Conservation (phyloP, 2,797 vertebrate genomes). For the Thunnus albacares region DNA sequence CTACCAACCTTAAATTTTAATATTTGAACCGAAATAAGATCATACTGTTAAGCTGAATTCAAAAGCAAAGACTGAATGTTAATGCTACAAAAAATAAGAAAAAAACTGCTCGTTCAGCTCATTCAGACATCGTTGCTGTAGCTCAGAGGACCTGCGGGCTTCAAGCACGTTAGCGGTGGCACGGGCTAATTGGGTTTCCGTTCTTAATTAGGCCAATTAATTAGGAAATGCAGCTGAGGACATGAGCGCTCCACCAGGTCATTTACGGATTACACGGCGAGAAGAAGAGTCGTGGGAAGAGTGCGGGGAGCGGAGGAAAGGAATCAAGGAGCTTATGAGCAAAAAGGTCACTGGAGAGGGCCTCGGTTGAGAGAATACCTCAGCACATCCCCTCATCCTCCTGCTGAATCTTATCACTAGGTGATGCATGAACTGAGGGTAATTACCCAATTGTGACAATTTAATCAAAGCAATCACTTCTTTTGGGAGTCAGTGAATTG, state of each 20-base stretch:
- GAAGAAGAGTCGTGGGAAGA: conserved; percentile 59
- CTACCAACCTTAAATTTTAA: conserved; percentile 24
- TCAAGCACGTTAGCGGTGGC: conserved; percentile 54
- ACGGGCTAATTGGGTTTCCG: conserved; percentile 76
- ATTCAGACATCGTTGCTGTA: conserved; percentile 37
- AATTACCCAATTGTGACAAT: conserved; percentile 68
- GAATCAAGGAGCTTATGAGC: conserved; percentile 36
- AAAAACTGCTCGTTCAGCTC: conserved; percentile 41
- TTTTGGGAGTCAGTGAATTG: conserved; percentile 59
- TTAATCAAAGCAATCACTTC: conserved; percentile 71
- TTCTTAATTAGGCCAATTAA: conserved; percentile 84
- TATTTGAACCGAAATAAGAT: conserved; percentile 6
- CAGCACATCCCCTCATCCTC: conserved; percentile 13
- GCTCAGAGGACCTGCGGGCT: conserved; percentile 57
- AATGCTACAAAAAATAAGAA: conserved; percentile 10
- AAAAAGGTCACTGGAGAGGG: conserved; percentile 55
- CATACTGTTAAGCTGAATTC: conserved; percentile 30
- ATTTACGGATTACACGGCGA: conserved; percentile 73
- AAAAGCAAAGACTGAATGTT: conserved; percentile 28
- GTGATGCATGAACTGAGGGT: conserved; percentile 41
- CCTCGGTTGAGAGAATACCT: conserved; percentile 36
- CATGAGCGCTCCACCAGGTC: conserved; percentile 68
- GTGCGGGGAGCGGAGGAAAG: conserved; percentile 26
- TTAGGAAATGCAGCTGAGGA: conserved; percentile 78
- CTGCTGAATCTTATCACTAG: conserved; percentile 59